Conservation (phyloP, 2,888 invertebrate species). For the Patella ulyssiponensis region DNA sequence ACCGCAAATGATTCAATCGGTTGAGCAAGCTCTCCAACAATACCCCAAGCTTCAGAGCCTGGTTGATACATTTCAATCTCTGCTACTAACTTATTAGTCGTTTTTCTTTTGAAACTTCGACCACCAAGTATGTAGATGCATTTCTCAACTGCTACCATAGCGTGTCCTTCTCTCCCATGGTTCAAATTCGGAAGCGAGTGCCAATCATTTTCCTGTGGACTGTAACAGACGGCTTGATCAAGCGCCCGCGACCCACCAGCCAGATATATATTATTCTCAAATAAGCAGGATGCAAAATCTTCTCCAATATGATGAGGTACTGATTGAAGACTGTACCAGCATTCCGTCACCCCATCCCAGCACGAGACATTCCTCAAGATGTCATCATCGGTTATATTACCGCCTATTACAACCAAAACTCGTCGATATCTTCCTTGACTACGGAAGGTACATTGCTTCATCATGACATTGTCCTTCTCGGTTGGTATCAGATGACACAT, state of each 20-base stretch:
- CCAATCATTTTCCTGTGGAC: slow-evolving; percentile 27
- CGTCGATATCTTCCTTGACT: slow-evolving; percentile 19
- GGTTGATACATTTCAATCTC: slow-evolving; percentile 25
- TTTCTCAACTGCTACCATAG: slow-evolving; percentile 29
- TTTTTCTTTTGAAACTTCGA: not conserved
- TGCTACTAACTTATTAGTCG: slow-evolving; percentile 7
- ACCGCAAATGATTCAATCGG: slow-evolving; percentile 29
- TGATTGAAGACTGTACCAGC: slow-evolving; percentile 28
- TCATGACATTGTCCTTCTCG: slow-evolving; percentile 22
- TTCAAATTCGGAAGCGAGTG: slow-evolving; percentile 15
- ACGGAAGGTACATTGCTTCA: slow-evolving; percentile 18
- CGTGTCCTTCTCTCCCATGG: slow-evolving; percentile 23
- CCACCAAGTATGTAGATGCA: slow-evolving; percentile 30
- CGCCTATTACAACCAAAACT: slow-evolving; percentile 27
- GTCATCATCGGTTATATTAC: slow-evolving; percentile 22
- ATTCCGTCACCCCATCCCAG: slow-evolving; percentile 13
- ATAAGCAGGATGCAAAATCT: slow-evolving; percentile 25
- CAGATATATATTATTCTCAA: slow-evolving; percentile 28
- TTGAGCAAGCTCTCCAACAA: slow-evolving; percentile 19
- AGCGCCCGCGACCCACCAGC: slow-evolving; percentile 31
- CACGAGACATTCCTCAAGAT: slow-evolving; percentile 25
- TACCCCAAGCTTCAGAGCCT: slow-evolving; percentile 15
- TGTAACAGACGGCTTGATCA: slow-evolving; percentile 25
- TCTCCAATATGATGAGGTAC: slow-evolving; percentile 27
- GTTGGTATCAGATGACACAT: slow-evolving; percentile 26